A percentile compares a stretch with the other conserved stretches of the same genome.
Evolutionary conservation across 2,113 vertebrate genomes (phyloP).

Genomic region (Nycticryphes semicollaris): DNA sequence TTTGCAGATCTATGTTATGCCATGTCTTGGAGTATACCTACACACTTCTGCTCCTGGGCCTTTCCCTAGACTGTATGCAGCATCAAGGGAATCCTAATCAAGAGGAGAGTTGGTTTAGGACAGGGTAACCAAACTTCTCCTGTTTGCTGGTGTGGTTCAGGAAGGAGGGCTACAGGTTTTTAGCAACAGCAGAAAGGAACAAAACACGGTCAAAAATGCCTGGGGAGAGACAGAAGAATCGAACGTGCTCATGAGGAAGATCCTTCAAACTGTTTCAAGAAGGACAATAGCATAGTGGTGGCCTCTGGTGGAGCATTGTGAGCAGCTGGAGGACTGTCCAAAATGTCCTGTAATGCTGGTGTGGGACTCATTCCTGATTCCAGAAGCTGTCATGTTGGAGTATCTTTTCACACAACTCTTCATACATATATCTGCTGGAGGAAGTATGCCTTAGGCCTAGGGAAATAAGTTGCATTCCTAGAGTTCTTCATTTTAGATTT

Average conservation of each 20-base stretch:
- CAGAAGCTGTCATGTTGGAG: not conserved
- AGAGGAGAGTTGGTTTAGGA: not conserved
- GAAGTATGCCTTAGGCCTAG: not conserved
- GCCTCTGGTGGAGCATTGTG: not conserved
- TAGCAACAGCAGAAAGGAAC: not conserved
- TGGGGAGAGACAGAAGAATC: not conserved
- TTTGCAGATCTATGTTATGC: not conserved
- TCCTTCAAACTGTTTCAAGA: not conserved
- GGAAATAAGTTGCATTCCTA: not conserved
- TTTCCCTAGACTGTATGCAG: not conserved
- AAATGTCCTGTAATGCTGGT: not conserved
- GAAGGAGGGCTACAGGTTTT: not conserved
- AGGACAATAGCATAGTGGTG: not conserved
- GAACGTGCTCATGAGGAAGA: not conserved
- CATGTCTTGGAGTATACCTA: not conserved
- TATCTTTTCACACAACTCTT: not conserved
- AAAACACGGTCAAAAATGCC: not conserved
- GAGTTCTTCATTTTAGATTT: not conserved
- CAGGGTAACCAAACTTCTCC: not conserved
- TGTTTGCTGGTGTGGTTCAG: not conserved
- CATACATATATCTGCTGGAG: not conserved
- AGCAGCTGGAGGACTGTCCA: not conserved
- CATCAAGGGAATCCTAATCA: not conserved
- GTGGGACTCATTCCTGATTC: not conserved
- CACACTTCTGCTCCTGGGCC: not conserved